phyloP scores from a whole-genome alignment of 2,888 invertebrate species.

The Rhagium mordax region DNA sequence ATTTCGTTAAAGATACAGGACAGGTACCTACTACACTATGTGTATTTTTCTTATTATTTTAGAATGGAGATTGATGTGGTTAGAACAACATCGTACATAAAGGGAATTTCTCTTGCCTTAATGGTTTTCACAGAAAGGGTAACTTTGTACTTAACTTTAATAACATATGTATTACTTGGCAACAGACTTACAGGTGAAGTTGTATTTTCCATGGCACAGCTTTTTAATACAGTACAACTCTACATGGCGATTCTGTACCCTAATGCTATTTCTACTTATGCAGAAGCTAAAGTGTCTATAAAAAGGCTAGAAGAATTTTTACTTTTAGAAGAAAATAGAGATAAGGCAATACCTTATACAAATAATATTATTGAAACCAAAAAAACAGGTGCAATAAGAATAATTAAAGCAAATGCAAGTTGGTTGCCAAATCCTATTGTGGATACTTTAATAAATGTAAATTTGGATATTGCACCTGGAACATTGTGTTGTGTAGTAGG shows the following conservation, averaged over 20 bases:
- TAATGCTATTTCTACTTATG: constrained; percentile 56
- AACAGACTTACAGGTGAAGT: constrained; percentile 74
- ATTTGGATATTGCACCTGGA: constrained; percentile 71
- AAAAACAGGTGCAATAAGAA: constrained; percentile 59
- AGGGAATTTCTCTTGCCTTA: constrained; percentile 77
- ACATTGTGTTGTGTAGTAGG: constrained; percentile 71
- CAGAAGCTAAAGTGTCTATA: constrained; percentile 61
- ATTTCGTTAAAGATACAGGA: too few relatives aligned
- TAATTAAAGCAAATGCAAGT: constrained; percentile 56
- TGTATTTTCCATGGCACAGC: constrained; percentile 84
- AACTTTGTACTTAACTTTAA: constrained; percentile 85
- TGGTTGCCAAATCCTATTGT: constrained; percentile 63
- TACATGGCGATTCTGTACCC: constrained; percentile 61
- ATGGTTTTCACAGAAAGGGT: constrained; percentile 89
- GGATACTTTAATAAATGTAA: constrained; percentile 70
- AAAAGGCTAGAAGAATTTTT: constrained; percentile 60
- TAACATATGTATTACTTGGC: constrained; percentile 82
- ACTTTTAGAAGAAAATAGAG: constrained; percentile 54
- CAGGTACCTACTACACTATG: too few relatives aligned
- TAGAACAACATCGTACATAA: constrained; percentile 77
- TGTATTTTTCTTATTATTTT: constrained; percentile 32
- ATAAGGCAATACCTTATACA: neutral
- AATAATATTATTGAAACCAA: constrained; percentile 46
- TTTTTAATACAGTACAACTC: constrained; percentile 79
- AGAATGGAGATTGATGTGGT: constrained; percentile 78